Evolutionary conservation across 2,113 vertebrate species (phyloP).

Genomic region (Spilogale gracilis): DNA sequence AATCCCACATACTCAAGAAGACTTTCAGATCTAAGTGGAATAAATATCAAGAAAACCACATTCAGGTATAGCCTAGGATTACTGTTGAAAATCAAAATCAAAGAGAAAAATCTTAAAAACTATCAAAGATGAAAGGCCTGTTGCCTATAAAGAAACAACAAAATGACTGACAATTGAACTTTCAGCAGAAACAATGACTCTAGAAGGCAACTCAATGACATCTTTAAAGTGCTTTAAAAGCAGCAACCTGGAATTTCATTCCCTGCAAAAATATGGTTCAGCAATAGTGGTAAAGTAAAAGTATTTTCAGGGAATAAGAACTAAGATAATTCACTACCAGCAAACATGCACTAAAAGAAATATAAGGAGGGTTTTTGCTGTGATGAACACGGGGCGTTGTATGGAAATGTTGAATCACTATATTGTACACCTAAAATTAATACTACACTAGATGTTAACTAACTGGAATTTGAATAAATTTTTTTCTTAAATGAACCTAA

Average conservation of each 20-base stretch:
- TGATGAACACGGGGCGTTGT: background rate
- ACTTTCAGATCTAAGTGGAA: background rate
- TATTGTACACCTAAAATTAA: background rate
- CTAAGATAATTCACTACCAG: background rate
- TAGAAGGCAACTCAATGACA: background rate
- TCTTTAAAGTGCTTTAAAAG: background rate
- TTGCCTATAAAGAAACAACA: background rate
- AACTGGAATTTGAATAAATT: background rate
- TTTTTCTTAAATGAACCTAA: background rate
- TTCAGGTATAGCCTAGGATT: background rate
- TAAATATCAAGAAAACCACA: background rate
- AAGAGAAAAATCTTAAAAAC: conserved; percentile 11
- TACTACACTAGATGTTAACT: background rate
- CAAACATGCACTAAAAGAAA: background rate
- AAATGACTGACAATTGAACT: background rate
- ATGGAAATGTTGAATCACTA: background rate
- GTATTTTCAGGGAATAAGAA: background rate
- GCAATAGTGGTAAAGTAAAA: background rate
- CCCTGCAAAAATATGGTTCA: background rate
- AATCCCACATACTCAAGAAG: background rate
- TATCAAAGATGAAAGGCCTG: background rate
- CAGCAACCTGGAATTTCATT: background rate
- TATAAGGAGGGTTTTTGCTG: background rate
- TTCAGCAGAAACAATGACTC: background rate
- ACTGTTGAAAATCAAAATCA: background rate